Conservation (phyloP, 2,888 invertebrate genomes). For the Gandaritis pyraliata region DNA sequence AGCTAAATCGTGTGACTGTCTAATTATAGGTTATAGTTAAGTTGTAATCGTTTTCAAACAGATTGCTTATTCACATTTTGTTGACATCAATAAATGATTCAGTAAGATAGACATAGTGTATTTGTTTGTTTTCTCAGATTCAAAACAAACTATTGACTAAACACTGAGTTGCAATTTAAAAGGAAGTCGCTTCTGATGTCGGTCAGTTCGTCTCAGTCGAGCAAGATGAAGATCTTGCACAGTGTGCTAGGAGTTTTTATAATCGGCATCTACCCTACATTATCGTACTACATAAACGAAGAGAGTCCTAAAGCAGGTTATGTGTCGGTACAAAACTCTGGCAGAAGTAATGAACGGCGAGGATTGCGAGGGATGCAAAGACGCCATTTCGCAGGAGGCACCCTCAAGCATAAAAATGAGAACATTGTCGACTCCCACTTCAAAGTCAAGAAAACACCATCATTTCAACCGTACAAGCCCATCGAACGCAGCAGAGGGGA, state of each 20-base stretch:
- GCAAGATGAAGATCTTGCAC: constrained; percentile 53
- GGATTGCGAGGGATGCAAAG: constrained; percentile 47
- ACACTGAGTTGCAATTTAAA: constrained; percentile 32
- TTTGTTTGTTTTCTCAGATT: constrained; percentile 50
- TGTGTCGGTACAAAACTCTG: constrained; percentile 45
- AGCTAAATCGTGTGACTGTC: not conserved
- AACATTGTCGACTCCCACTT: constrained; percentile 59
- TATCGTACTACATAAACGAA: constrained; percentile 56
- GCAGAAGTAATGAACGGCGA: constrained; percentile 43
- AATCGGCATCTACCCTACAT: constrained; percentile 46
- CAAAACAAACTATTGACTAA: constrained; percentile 49
- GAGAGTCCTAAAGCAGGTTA: constrained; percentile 54
- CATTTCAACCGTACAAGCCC: constrained; percentile 7
- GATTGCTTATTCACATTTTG: constrained; percentile 40
- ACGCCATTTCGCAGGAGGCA: constrained; percentile 50
- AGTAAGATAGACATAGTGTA: constrained; percentile 43
- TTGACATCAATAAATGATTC: constrained; percentile 34
- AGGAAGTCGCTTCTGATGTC: constrained; percentile 14
- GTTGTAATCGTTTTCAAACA: constrained; percentile 1
- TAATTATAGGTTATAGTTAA: too few relatives aligned
- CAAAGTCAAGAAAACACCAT: constrained; percentile 49
- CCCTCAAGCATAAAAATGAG: constrained; percentile 48
- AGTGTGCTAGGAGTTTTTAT: constrained; percentile 31
- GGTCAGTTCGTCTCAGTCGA: constrained; percentile 44
- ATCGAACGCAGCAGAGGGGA: constrained; percentile 21